These are phyloP conservation scores for Aphrocallistes beatrix DNA, from an alignment of 37 sponge, comb jelly and placozoan species.

Conservation along the genomic window DNA sequence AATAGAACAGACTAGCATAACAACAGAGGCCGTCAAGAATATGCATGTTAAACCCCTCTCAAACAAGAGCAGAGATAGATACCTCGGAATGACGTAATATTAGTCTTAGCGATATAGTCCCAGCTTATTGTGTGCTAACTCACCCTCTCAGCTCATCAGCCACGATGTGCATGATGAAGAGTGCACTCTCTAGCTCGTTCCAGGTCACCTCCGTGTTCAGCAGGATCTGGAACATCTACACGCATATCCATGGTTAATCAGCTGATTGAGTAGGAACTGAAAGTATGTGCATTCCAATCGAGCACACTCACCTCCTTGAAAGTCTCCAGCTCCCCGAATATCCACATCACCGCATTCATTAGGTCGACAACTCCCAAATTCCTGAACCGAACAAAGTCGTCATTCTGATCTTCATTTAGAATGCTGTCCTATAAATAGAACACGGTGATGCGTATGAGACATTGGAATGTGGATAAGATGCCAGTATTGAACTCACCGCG, in stretches of 20 bases:
- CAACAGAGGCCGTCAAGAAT: too few relatives aligned
- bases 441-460: too few relatives aligned
- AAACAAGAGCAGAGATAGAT: too few relatives aligned
- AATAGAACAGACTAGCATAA: too few relatives aligned
- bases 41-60: too few relatives aligned
- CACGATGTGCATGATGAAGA: not conserved
- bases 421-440: not conserved
- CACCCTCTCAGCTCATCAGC: constrained; percentile 4
- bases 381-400: not conserved
- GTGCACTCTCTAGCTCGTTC: not conserved
- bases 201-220: not conserved
- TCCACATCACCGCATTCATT: not conserved
- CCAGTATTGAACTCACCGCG: not conserved
- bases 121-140: too few relatives aligned
- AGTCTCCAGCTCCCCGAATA: not conserved
- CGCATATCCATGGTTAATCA: too few relatives aligned
- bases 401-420: not conserved
- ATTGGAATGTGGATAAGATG: too few relatives aligned
- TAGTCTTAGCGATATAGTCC: too few relatives aligned
- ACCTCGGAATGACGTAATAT: too few relatives aligned
- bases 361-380: not conserved
- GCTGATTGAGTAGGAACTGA: too few relatives aligned
- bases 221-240: not conserved
- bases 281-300: too few relatives aligned
- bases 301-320: not conserved